These are phyloP conservation scores for Pachypeltis micranthus DNA, from an alignment of 1,140 invertebrate genomes.

Conservation along the genomic window DNA sequence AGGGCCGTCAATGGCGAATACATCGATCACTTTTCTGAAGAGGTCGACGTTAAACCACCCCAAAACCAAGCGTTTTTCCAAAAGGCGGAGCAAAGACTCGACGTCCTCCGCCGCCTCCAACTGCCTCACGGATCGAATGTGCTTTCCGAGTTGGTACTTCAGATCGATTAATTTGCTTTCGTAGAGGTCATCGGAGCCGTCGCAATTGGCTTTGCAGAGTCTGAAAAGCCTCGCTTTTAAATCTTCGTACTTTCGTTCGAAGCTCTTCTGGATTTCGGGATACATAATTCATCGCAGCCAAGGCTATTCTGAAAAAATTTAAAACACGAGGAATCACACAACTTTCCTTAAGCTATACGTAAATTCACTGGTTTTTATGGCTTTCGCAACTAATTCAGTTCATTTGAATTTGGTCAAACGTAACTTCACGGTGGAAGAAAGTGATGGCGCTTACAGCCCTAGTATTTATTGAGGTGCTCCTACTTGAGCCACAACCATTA, in stretches of 20 bases:
- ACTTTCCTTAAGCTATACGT: neutral
- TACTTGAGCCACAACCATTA: too few relatives aligned
- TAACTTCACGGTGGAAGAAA: too few relatives aligned
- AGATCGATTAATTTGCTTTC: neutral
- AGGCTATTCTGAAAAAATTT: neutral
- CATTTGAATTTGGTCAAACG: too few relatives aligned
- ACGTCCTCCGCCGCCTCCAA: neutral
- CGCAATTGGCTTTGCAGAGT: neutral
- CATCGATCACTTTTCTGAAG: neutral
- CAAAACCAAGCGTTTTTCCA: neutral
- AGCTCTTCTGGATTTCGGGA: neutral
- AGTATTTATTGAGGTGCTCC: too few relatives aligned
- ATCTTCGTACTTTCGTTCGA: neutral
- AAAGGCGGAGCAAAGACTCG: neutral
- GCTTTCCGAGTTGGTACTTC: neutral
- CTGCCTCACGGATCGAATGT: neutral
- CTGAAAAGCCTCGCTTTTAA: neutral
- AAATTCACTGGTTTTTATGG: too few relatives aligned
- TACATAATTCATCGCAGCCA: neutral
- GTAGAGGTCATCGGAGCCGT: neutral
- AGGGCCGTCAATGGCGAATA: neutral
- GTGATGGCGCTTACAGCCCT: too few relatives aligned
- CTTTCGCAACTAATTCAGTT: too few relatives aligned
- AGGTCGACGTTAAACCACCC: neutral
- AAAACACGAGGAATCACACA: neutral